phyloP scores from a whole-genome alignment of 2,888 invertebrate species.

The Drosophila melanosoma region DNA sequence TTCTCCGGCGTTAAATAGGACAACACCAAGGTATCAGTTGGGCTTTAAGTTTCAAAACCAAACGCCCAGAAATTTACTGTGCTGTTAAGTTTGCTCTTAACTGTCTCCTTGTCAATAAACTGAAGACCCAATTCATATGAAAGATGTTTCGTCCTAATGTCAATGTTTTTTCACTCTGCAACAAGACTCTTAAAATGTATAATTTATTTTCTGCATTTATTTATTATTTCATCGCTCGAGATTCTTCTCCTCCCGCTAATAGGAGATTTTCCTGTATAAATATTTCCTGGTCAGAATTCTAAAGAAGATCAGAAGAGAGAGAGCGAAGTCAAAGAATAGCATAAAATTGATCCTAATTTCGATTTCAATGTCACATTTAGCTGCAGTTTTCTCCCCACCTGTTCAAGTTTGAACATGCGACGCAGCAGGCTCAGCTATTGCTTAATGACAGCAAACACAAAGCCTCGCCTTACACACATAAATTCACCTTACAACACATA shows the following conservation, averaged over 20 bases:
- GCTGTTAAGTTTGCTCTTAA: background rate
- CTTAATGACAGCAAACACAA: too few relatives aligned
- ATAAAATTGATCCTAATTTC: too few relatives aligned
- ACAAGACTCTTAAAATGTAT: background rate
- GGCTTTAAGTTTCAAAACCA: background rate
- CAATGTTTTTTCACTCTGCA: background rate
- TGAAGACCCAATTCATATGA: background rate
- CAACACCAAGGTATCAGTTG: background rate
- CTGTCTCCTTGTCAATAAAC: too few relatives aligned
- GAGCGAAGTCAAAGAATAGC: too few relatives aligned
- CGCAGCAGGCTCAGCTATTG: too few relatives aligned
- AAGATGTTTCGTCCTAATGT: background rate
- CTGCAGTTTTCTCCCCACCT: too few relatives aligned
- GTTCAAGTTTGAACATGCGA: too few relatives aligned
- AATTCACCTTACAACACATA: too few relatives aligned
- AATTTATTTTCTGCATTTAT: background rate
- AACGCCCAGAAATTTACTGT: background rate
- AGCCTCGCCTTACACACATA: too few relatives aligned
- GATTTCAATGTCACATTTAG: too few relatives aligned
- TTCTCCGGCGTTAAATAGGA: background rate
- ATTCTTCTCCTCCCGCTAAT: background rate
- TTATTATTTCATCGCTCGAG: background rate
- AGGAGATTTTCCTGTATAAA: background rate
- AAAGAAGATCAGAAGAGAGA: background rate
- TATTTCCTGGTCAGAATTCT: background rate